Evolutionary conservation across 1,140 invertebrate species (phyloP).

Genomic region (Cyclargus thomasi): DNA sequence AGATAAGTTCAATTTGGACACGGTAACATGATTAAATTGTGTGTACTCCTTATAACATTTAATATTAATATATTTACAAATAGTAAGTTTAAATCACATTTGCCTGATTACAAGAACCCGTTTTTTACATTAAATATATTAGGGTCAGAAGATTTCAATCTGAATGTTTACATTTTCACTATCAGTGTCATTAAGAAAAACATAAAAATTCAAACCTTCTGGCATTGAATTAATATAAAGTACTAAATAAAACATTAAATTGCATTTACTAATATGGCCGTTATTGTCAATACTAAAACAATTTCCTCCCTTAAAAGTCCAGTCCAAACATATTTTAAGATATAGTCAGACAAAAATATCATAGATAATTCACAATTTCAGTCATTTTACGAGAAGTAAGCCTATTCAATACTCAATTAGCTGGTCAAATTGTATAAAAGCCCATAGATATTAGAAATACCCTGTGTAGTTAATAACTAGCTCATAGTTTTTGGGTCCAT

Average conservation of each 20-base stretch:
- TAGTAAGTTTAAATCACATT: not conserved
- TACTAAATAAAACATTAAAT: not conserved
- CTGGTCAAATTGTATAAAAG: not conserved
- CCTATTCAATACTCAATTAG: not conserved
- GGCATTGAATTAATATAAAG: not conserved
- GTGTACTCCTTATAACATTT: not conserved
- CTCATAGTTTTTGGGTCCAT: not conserved
- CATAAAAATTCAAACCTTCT: not conserved
- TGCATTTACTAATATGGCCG: too few species aligned
- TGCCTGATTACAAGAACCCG: not conserved
- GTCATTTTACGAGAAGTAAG: not conserved
- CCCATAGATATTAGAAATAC: not conserved
- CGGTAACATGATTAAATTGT: too few species aligned
- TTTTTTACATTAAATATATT: not conserved
- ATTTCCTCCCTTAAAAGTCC: too few species aligned
- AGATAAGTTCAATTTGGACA: too few species aligned
- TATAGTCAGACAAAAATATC: not conserved
- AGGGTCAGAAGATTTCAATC: not conserved
- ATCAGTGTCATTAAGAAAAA: not conserved
- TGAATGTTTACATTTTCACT: not conserved
- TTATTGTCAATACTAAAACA: not conserved
- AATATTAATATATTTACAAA: not conserved
- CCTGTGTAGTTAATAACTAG: constrained; percentile 4
- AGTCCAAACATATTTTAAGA: too few species aligned
- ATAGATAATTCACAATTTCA: not conserved